phyloP scores from a whole-genome alignment of 2,888 invertebrate genomes.

The Rhagonycha fulva region DNA sequence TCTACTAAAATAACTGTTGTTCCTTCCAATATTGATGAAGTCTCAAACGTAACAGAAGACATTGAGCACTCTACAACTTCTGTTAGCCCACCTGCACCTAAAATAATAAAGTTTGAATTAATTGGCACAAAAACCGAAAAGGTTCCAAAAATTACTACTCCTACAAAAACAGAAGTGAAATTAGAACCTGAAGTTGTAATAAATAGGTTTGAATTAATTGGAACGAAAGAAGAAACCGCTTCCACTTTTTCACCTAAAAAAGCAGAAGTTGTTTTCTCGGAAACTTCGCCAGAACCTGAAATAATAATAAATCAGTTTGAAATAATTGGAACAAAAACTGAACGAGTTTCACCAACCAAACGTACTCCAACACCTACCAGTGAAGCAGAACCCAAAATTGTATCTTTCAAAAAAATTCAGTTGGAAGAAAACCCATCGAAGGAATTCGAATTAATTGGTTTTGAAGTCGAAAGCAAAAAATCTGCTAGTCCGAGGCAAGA shows the following conservation, averaged over 20 bases:
- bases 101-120: neutral
- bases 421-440: neutral
- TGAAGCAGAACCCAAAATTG: neutral
- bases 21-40: neutral
- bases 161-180: neutral
- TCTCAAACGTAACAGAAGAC: neutral
- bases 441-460: neutral
- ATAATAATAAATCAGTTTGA: neutral
- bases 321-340: neutral
- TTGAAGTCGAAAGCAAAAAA: neutral
- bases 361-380: neutral
- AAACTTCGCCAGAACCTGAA: neutral
- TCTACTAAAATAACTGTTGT: neutral
- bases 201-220: neutral
- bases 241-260: neutral
- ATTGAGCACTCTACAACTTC: neutral
- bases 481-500: neutral
- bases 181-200: neutral
- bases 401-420: neutral
- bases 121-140: neutral
- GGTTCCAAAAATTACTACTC: conserved; percentile 4
- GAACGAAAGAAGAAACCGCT: neutral
- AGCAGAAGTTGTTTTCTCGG: neutral
- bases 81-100: neutral
- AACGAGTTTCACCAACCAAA: neutral